These are phyloP conservation scores for Psittacula derbiana DNA, from an alignment of 2,797 vertebrate species.

Conservation along the genomic window DNA sequence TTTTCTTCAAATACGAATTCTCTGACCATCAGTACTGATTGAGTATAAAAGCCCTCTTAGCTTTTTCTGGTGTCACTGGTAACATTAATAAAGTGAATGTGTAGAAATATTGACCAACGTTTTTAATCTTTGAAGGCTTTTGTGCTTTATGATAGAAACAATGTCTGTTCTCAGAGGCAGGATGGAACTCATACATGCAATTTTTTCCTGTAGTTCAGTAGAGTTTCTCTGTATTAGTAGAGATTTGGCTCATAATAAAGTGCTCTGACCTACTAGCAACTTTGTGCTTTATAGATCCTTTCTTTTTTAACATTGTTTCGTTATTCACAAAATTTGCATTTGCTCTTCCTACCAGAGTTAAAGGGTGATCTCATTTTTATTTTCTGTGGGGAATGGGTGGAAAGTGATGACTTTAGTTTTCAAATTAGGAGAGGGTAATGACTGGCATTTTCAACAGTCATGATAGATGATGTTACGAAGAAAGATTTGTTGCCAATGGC, in stretches of 20 bases:
- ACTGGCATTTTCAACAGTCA: background rate
- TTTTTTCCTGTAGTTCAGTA: background rate
- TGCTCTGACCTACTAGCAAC: background rate
- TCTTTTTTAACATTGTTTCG: background rate
- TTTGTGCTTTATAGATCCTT: background rate
- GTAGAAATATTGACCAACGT: background rate
- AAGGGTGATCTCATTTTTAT: background rate
- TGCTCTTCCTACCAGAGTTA: background rate
- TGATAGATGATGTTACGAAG: background rate
- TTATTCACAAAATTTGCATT: background rate
- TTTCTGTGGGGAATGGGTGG: background rate
- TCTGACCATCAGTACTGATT: background rate
- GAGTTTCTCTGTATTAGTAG: background rate
- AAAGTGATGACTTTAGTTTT: background rate
- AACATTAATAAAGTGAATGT: background rate
- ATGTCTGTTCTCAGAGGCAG: background rate
- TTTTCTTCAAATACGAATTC: background rate
- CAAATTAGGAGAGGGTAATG: background rate
- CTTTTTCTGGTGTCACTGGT: background rate
- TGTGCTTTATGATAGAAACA: background rate
- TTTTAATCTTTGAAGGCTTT: background rate
- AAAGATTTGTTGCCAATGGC: rapidly evolving
- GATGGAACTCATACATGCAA: background rate
- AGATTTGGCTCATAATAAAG: background rate
- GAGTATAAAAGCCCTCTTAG: background rate